Percentiles rank a stretch among this genome's conserved stretches.
Evolutionary conservation across 92 coral and sea anemone genomes (phyloP).

Genomic region (Blastomussa wellsi): DNA sequence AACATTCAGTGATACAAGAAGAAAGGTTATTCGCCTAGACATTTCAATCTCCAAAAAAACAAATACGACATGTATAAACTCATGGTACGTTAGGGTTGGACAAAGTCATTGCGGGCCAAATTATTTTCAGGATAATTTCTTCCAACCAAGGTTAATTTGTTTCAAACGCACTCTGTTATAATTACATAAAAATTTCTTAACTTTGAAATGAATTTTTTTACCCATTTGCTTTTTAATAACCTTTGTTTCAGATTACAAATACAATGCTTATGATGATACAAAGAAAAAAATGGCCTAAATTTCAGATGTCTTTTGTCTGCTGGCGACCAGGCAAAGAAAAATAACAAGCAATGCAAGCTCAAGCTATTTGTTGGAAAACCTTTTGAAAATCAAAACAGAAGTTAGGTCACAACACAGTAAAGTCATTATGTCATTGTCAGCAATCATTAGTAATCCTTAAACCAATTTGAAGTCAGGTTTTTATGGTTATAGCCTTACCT

Average conservation of each 20-base stretch:
- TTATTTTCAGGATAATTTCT: no score
- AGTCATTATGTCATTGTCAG: not conserved
- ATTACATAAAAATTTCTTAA: no score
- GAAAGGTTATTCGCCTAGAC: not conserved
- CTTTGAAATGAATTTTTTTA: no score
- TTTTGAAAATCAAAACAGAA: not conserved
- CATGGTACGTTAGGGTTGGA: no score
- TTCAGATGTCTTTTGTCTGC: no score
- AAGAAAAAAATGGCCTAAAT: no score
- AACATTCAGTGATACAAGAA: not conserved
- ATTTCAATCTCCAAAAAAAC: not conserved
- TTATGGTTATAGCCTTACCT: not conserved
- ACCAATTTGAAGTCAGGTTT: not conserved
- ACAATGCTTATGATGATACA: no score
- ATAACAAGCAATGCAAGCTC: not conserved
- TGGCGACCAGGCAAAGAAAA: no score
- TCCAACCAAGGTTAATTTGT: no score
- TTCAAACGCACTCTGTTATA: no score
- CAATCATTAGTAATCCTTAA: not conserved
- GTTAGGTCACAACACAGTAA: not conserved
- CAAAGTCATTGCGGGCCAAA: no score
- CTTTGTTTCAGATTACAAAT: not conserved
- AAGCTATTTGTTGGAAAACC: not conserved
- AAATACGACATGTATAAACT: not conserved
- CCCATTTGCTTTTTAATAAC: not conserved